Conservation (phyloP, 2,888 invertebrate genomes). For the Nymphalis c-album region DNA sequence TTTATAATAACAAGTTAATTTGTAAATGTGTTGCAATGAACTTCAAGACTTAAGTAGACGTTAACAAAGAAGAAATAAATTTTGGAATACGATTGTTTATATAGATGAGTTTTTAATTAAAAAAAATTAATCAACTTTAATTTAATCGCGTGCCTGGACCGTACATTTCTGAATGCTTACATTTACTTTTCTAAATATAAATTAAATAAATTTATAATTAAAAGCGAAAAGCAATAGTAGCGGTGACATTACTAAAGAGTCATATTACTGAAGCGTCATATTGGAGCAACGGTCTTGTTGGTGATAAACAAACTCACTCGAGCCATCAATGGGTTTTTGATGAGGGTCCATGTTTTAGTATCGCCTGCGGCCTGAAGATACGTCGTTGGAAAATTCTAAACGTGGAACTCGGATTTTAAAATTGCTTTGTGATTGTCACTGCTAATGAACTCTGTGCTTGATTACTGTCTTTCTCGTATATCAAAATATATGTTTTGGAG, state of each 20-base stretch:
- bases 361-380: constrained; percentile 27
- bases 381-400: constrained; percentile 10
- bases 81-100: too few relatives aligned
- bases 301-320: constrained; percentile 29
- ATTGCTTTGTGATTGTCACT: constrained; percentile 3
- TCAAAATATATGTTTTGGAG: background rate
- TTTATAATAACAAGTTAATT: too few relatives aligned
- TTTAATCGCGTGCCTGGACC: too few relatives aligned
- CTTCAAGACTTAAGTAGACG: too few relatives aligned
- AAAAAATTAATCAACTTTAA: too few relatives aligned
- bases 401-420: constrained; percentile 8
- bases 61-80: too few relatives aligned
- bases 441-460: constrained; percentile 13
- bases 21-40: too few relatives aligned
- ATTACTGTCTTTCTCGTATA: background rate
- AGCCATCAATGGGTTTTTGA: constrained; percentile 38
- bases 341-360: constrained; percentile 32
- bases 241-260: constrained; percentile 4
- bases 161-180: too few relatives aligned
- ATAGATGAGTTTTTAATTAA: too few relatives aligned
- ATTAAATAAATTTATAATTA: background rate
- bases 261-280: constrained; percentile 12
- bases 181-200: too few relatives aligned
- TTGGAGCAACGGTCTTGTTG: constrained; percentile 16
- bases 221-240: constrained; percentile 12